phyloP scores from a whole-genome alignment of 2,113 vertebrate genomes.

The Pagrus major region DNA sequence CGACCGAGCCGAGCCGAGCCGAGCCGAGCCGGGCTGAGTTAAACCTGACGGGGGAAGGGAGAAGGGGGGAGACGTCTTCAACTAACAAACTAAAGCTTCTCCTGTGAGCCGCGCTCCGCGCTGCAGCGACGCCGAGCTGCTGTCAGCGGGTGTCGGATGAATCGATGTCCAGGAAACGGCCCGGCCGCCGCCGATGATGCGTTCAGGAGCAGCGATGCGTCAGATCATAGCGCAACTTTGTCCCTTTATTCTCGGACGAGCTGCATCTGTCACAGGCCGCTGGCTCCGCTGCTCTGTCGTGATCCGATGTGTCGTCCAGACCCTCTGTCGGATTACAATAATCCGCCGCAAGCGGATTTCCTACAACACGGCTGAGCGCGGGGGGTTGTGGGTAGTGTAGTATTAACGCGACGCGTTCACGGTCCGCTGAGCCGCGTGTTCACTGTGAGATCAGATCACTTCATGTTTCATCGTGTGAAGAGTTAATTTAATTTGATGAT shows the following conservation, averaged over 20 bases:
- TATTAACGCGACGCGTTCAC: constrained; percentile 47
- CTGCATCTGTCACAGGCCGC: constrained; percentile 65
- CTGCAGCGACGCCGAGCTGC: constrained; percentile 67
- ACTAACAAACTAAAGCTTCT: constrained; percentile 54
- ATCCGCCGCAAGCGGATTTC: constrained; percentile 85
- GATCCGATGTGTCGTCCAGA: constrained; percentile 79
- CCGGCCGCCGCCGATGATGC: constrained; percentile 50
- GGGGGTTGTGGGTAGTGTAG: constrained; percentile 82
- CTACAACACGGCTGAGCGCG: constrained; percentile 82
- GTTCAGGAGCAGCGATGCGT: constrained; percentile 46
- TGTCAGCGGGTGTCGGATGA: constrained; percentile 63
- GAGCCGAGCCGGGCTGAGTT: too few species aligned
- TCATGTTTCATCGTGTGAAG: too few species aligned
- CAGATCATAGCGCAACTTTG: constrained; percentile 66
- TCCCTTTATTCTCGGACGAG: constrained; percentile 50
- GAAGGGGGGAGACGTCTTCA: constrained; percentile 43
- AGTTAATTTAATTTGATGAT: too few species aligned
- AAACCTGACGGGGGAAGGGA: constrained; percentile 26
- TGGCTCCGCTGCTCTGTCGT: constrained; percentile 51
- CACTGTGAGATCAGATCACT: too few species aligned
- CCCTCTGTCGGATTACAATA: constrained; percentile 85
- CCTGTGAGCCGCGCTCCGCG: constrained; percentile 18
- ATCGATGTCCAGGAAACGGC: constrained; percentile 68
- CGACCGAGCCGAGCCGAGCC: constrained; percentile 46
- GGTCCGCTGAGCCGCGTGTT: not conserved